Evolutionary conservation across 1,140 invertebrate species (phyloP).

Genomic region (Cepaea nemoralis): DNA sequence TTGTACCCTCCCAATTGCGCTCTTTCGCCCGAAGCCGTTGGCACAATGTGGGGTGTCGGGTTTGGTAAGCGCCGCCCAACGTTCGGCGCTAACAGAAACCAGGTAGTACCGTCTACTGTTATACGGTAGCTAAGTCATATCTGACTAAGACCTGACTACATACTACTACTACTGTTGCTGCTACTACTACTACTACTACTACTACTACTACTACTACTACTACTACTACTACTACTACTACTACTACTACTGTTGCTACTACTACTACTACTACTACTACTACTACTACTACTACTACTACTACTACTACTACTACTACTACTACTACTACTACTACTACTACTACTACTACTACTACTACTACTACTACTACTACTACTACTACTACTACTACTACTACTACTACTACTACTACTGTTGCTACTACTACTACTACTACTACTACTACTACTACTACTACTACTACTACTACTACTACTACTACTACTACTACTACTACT

Average conservation of each 20-base stretch:
- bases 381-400: slow-evolving; percentile 9
- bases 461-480: too few species aligned
- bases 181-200: too few species aligned
- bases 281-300: slow-evolving; percentile 5
- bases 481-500: too few species aligned
- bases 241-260: slow-evolving; percentile 3
- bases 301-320: slow-evolving; percentile 18
- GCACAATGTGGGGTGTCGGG: too few species aligned
- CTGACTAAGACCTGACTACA: too few species aligned
- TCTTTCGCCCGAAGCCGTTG: too few species aligned
- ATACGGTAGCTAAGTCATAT: too few species aligned
- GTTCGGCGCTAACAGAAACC: too few species aligned
- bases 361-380: slow-evolving; percentile 15
- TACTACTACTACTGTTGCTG: too few species aligned
- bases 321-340: slow-evolving; percentile 18
- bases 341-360: slow-evolving; percentile 31
- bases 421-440: background rate
- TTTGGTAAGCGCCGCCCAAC: too few species aligned
- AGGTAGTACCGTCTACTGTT: too few species aligned
- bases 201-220: background rate
- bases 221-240: background rate
- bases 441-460: slow-evolving; percentile 16
- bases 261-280: background rate
- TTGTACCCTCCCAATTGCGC: too few species aligned
- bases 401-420: background rate